Conservation (phyloP, 2,113 vertebrate species). For the Synchiropus splendidus region DNA sequence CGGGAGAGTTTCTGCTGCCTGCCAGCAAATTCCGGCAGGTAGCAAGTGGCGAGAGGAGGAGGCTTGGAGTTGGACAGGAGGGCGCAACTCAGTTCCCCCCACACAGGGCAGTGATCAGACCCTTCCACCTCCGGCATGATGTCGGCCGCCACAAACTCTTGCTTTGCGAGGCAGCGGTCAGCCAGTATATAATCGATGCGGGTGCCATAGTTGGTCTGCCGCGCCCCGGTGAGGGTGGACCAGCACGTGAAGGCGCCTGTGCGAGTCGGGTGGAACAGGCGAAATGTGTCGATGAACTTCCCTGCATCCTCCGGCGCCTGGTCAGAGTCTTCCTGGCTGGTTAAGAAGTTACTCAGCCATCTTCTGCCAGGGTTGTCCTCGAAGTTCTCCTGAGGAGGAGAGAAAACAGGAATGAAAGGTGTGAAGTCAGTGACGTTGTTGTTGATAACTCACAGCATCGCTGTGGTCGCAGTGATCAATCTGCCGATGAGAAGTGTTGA, state of each 20-base stretch:
- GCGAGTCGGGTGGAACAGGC: slow-evolving; percentile 74
- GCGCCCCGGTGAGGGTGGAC: slow-evolving; percentile 73
- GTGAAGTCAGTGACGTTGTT: neutral
- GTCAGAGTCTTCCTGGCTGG: slow-evolving; percentile 6
- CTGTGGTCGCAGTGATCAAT: slow-evolving; percentile 81
- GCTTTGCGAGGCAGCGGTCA: slow-evolving; percentile 52
- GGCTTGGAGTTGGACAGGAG: slow-evolving; percentile 59
- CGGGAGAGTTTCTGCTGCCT: slow-evolving; percentile 61
- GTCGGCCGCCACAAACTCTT: slow-evolving; percentile 64
- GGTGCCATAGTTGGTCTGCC: slow-evolving; percentile 81
- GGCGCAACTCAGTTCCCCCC: slow-evolving; percentile 62
- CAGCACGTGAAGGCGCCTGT: slow-evolving; percentile 79
- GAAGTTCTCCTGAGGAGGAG: slow-evolving; percentile 63
- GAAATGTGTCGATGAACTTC: slow-evolving; percentile 76
- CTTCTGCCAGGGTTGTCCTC: slow-evolving; percentile 73
- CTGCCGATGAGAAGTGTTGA: slow-evolving; percentile 78
- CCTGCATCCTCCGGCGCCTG: slow-evolving; percentile 21
- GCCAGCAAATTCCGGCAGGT: slow-evolving; percentile 79
- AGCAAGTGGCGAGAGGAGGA: slow-evolving; percentile 69
- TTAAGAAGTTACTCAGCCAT: slow-evolving; percentile 68
- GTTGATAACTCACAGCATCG: slow-evolving; percentile 65
- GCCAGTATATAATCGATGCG: slow-evolving; percentile 84
- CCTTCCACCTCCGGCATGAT: slow-evolving; percentile 80
- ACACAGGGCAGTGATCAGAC: slow-evolving; percentile 85
- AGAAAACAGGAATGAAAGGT: slow-evolving; percentile 4